Evolutionary conservation across 1,140 invertebrate genomes (phyloP), one percentile per base, ranked within the genome.

Genomic region (Heliconius himera): DNA sequence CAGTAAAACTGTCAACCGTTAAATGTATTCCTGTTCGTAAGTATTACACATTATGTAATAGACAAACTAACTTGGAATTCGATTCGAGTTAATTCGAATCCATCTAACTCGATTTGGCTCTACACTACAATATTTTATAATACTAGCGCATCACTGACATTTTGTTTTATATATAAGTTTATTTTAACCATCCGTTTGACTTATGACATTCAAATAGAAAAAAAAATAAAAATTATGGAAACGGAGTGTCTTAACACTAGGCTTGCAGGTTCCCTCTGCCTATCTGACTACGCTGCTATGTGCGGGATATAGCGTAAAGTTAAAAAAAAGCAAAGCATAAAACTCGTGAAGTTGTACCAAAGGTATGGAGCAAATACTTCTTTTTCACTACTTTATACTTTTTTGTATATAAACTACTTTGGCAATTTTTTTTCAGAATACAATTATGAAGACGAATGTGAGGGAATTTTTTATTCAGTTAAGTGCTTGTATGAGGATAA

Each of bases 21-120:
- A 80, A 86, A 54, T 93, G 90, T 73, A 80, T 90, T 11, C 73
- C 54, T 29, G 41, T 88, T 51, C 90, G 91, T 93, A 86, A 91
- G 91, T 90, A 51, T 71, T 60, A 26, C 9, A 60, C 8, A 3
- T n/a, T 60, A 22, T 26, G 11, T 51, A 20, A 20, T 51, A 20
- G 49, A 20, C 18, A 18, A 20, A 20, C 11, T 20, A 51, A 51
- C 5, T 56, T 22, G 8, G 20, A 56, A 56, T 22, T n/a, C 6
- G 2, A 56, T 56, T 8, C n/a, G 8, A 22, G n/a, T 56, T n/a
- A 56, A 56, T 1, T 56, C 0, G 8, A 54, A 54, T n/a, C 5
- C 0, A 54, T 20, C 4, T 54, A 1, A 46, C 8, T 2, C 13
- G 9, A 46, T 46, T 46, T 46, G 9, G 1, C 13, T 18, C 46